These are phyloP conservation scores for Fragum sueziense DNA, from an alignment of 2,888 invertebrate genomes.

Conservation along the genomic window DNA sequence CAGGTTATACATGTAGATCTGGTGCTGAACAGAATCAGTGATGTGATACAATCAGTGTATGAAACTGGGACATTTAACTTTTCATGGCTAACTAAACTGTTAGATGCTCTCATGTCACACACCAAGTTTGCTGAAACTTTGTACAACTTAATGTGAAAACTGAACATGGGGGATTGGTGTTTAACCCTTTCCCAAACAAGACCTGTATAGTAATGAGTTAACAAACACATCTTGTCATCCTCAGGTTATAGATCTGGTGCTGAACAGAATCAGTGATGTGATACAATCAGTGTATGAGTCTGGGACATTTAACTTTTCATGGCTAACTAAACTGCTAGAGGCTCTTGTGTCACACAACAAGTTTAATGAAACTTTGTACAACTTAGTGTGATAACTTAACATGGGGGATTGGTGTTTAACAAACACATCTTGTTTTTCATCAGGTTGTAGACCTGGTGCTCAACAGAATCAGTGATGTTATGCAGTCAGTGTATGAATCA, in stretches of 20 bases:
- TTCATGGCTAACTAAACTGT: constrained; percentile 58
- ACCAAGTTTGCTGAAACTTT: constrained; percentile 47
- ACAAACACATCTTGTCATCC: no score
- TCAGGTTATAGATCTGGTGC: constrained; percentile 60
- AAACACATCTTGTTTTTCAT: no score
- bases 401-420: background rate
- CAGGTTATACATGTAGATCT: constrained; percentile 62
- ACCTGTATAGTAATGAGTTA: background rate
- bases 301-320: constrained; percentile 35
- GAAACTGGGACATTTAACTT: constrained; percentile 22
- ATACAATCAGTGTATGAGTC: constrained; percentile 35
- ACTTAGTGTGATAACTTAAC: no score
- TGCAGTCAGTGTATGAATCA: constrained; percentile 33
- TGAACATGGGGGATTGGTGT: background rate
- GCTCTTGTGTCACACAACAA: constrained; percentile 53
- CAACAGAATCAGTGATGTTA: constrained; percentile 47
- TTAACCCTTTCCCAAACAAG: background rate
- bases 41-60: constrained; percentile 41
- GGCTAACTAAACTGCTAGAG: constrained; percentile 59
- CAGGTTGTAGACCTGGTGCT: constrained; percentile 62
- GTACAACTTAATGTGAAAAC: no score
- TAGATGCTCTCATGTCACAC: constrained; percentile 59
- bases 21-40: constrained; percentile 52
- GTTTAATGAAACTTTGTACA: constrained; percentile 54
- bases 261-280: constrained; percentile 51